phyloP scores from a whole-genome alignment of 2,888 invertebrate species.

The Nomada goodeniana region DNA sequence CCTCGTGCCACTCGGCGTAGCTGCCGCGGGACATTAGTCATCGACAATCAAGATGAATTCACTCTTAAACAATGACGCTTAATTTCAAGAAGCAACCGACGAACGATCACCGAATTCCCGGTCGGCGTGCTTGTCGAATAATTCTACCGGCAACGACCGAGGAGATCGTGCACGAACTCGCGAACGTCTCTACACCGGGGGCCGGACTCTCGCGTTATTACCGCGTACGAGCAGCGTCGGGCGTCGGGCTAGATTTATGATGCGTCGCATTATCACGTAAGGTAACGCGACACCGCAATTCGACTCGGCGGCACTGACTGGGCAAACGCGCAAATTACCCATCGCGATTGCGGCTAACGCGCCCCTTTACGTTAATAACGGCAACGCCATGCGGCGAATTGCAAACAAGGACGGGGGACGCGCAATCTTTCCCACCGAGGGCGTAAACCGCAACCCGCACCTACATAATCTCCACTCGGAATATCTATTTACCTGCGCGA shows the following conservation, averaged over 20 bases:
- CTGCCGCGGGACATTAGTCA: slow-evolving; percentile 76
- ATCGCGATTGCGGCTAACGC: slow-evolving; percentile 74
- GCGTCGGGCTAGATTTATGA: slow-evolving; percentile 57
- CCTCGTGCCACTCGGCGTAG: slow-evolving; percentile 63
- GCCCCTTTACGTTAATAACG: slow-evolving; percentile 76
- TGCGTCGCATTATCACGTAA: slow-evolving; percentile 70
- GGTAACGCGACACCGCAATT: slow-evolving; percentile 75
- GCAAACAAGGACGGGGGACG: slow-evolving; percentile 75
- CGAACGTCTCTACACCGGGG: neutral
- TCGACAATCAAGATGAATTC: slow-evolving; percentile 79
- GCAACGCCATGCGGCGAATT: slow-evolving; percentile 69
- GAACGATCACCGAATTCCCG: slow-evolving; percentile 68
- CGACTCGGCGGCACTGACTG: slow-evolving; percentile 65
- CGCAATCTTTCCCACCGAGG: slow-evolving; percentile 69
- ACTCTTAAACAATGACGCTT: slow-evolving; percentile 78
- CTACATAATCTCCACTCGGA: slow-evolving; percentile 27
- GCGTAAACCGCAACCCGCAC: slow-evolving; percentile 66
- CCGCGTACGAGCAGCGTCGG: slow-evolving; percentile 4
- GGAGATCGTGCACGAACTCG: neutral
- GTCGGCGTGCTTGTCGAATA: neutral
- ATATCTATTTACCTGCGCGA: slow-evolving; percentile 32
- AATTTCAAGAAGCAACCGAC: slow-evolving; percentile 75
- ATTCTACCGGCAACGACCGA: neutral
- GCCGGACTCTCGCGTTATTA: slow-evolving; percentile 66
- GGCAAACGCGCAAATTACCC: slow-evolving; percentile 74